Base-by-base conservation (phyloP, 53 echinoderm and acorn worm genomes). In the Apostichopus leukothele region DNA sequence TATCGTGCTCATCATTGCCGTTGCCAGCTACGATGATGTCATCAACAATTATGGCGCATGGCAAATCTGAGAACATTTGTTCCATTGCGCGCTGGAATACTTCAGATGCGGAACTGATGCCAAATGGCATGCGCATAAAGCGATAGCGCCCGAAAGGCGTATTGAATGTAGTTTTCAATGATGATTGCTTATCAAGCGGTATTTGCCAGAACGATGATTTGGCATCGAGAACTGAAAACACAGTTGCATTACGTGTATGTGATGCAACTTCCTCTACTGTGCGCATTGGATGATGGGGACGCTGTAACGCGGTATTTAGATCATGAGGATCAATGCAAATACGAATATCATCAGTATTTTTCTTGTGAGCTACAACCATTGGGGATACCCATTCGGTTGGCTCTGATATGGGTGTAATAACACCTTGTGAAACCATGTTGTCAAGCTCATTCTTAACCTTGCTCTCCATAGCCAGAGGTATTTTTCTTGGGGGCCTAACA, bases 341-440 rank as follows among this genome's bases (percentile, higher is more conserved):
- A 50, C 83, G 90, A 3, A 91, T 91, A 8, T 93, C 93, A 5
- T 80, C 74, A 16, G 74, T 79, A 50, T 73, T 67, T 86, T 89
- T 93, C 75, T 93, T 93, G 19, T 89, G 89, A 6, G 93, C 78
- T 2, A 90, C 91, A 5, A 91, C 87, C 91, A 90, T 93, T 52
- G 89, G 91, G n/a, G 93, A 90, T 1, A 91, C 93, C 91, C 89
- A 90, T 13, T 90, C 90, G 0, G 91, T 90, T 22, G 88, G 89
- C 68, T 93, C 93, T 1, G 86, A 76, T 25, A 71, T 75, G 4
- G 93, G 93, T 18, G 88, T 71, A 8, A 60, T 20, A 1, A 87
- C 88, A n/a, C 89, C 88, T 55, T 87, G 90, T n/a, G n/a, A n/a
- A n/a, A n/a, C n/a, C n/a, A n/a, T n/a, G n/a, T n/a, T n/a, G n/a